Evolutionary conservation across 2,888 invertebrate species (phyloP).

Genomic region (Calliphora vomitoria): DNA sequence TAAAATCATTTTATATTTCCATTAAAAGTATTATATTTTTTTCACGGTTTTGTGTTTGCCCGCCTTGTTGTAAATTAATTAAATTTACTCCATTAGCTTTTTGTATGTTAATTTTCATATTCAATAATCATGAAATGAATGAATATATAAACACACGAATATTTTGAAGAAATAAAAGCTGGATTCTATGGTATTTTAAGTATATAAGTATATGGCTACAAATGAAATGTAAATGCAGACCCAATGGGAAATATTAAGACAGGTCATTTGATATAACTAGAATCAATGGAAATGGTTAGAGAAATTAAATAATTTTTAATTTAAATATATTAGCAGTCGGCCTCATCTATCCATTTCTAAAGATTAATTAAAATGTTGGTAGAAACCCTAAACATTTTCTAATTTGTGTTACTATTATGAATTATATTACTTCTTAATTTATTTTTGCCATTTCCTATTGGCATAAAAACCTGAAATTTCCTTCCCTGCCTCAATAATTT

Average conservation of each 20-base stretch:
- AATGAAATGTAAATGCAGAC: neutral
- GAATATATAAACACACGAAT: constrained; percentile 35
- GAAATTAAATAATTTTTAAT: no score
- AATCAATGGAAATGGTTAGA: no score
- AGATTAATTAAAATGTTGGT: no score
- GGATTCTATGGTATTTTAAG: neutral
- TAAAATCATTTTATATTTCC: neutral
- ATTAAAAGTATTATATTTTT: neutral
- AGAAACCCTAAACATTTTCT: no score
- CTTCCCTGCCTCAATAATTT: neutral
- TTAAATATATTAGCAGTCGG: no score
- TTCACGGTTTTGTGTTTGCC: neutral
- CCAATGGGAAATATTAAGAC: neutral
- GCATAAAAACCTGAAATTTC: neutral
- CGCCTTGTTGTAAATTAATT: constrained; percentile 3
- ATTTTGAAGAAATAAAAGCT: neutral
- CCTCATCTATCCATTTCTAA: no score
- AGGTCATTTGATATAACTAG: neutral
- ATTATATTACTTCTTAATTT: neutral
- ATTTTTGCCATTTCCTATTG: constrained; percentile 12
- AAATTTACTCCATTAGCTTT: constrained; percentile 42
- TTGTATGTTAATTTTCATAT: constrained; percentile 56
- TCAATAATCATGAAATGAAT: constrained; percentile 55
- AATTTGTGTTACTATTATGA: no score
- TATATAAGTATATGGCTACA: neutral